A percentile compares a stretch with the other conserved stretches of the same genome.
Evolutionary conservation across 1,140 invertebrate species (phyloP).

Genomic region (Halyomorpha halys): DNA sequence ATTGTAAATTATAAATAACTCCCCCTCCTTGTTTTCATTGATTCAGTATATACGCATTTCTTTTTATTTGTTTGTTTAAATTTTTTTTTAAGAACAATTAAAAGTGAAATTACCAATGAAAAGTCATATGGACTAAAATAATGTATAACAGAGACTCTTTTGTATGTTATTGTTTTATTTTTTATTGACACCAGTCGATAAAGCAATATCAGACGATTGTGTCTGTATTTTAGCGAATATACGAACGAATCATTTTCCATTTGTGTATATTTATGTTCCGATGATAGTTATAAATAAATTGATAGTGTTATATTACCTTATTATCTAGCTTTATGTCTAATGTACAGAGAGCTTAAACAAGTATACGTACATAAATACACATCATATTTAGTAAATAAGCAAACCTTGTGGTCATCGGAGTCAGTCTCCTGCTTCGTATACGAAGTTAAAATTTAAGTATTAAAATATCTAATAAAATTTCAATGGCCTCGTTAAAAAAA

Average conservation of each 20-base stretch:
- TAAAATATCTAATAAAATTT: constrained; percentile 23
- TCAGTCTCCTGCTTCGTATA: constrained; percentile 26
- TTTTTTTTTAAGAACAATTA: not conserved
- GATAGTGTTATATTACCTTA: constrained; percentile 21
- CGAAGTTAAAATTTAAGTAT: constrained; percentile 28
- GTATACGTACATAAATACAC: constrained; percentile 30
- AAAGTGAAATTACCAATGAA: constrained; percentile 1
- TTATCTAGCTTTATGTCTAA: constrained; percentile 28
- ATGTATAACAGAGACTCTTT: not conserved
- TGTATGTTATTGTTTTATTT: constrained; percentile 18
- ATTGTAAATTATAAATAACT: constrained; percentile 26
- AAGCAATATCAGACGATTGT: constrained; percentile 26
- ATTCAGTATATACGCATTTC: constrained; percentile 4
- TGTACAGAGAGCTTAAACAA: constrained; percentile 29
- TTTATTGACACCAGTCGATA: constrained; percentile 20
- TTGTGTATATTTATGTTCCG: constrained; percentile 27
- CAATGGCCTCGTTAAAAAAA: constrained; percentile 25
- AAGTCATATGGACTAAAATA: not conserved
- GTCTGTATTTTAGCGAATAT: constrained; percentile 15
- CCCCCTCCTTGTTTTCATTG: constrained; percentile 14
- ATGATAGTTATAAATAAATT: constrained; percentile 22
- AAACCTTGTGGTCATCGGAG: constrained; percentile 25
- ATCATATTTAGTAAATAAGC: constrained; percentile 28
- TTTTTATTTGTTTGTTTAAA: not conserved
- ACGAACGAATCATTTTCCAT: constrained; percentile 19